Evolutionary conservation across 2,888 invertebrate genomes (phyloP).

Genomic region (Siphlonurus alternatus): DNA sequence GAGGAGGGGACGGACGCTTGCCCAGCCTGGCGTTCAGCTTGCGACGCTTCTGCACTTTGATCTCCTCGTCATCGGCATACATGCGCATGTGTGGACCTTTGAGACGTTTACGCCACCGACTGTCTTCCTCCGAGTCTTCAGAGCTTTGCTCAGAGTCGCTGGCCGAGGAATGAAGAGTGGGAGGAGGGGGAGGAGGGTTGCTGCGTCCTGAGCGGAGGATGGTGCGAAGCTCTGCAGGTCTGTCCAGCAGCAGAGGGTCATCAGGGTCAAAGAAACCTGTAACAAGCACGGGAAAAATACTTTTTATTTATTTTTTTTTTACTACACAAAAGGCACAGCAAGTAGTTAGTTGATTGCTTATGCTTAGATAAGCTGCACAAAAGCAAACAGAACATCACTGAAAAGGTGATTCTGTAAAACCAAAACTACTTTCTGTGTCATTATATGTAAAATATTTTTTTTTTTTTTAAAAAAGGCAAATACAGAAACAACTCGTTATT

Average conservation of each 20-base stretch:
- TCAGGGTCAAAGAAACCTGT: background rate
- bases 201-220: background rate
- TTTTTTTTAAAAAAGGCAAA: too few species aligned
- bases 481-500: too few species aligned
- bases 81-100: conserved; percentile 64
- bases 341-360: too few species aligned
- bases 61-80: conserved; percentile 78
- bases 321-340: too few species aligned
- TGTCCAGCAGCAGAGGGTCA: background rate
- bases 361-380: too few species aligned
- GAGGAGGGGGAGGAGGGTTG: conserved; percentile 6
- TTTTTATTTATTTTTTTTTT: too few species aligned
- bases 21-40: background rate
- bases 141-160: conserved; percentile 3
- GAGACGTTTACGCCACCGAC: conserved; percentile 26
- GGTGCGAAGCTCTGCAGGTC: background rate
- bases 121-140: conserved; percentile 5
- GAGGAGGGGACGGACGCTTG: background rate
- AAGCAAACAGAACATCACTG: too few species aligned
- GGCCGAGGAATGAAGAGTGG: background rate
- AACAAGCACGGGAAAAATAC: too few species aligned
- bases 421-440: too few species aligned
- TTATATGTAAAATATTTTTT: too few species aligned
- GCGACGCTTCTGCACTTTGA: conserved; percentile 31
- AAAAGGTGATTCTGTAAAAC: too few species aligned